A percentile compares a stretch with the other conserved stretches of the same genome.
phyloP scores from a whole-genome alignment of 1,140 invertebrate genomes.

The Brachionus koreanus region DNA sequence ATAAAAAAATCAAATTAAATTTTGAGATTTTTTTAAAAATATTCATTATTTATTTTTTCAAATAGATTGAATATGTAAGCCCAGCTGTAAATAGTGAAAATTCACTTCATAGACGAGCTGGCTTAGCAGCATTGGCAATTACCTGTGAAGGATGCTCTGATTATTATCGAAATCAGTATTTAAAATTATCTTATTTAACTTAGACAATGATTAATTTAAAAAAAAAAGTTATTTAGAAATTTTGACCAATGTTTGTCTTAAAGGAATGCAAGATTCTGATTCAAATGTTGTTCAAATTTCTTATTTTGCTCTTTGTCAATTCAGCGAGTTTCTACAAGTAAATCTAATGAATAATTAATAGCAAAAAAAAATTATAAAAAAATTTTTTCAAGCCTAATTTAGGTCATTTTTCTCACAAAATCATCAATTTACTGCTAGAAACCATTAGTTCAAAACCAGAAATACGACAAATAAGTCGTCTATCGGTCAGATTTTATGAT shows the following conservation, averaged over 20 bases:
- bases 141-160: slow-evolving; percentile 44
- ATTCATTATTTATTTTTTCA: background rate
- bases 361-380: background rate
- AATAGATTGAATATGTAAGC: slow-evolving; percentile 19
- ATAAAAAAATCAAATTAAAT: background rate
- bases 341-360: background rate
- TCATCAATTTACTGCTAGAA: slow-evolving; percentile 12
- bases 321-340: slow-evolving; percentile 41
- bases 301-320: slow-evolving; percentile 38
- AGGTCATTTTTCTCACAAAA: background rate
- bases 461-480: slow-evolving; percentile 4
- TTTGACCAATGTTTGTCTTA: slow-evolving; percentile 37
- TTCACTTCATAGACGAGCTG: slow-evolving; percentile 28
- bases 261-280: slow-evolving; percentile 38
- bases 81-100: slow-evolving; percentile 9
- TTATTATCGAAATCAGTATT: slow-evolving; percentile 33
- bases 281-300: slow-evolving; percentile 11
- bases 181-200: background rate
- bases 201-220: background rate
- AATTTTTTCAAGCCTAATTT: slow-evolving; percentile 32
- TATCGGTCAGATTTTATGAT: slow-evolving; percentile 39
- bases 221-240: slow-evolving; percentile 25
- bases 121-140: slow-evolving; percentile 25
- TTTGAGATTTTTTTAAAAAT: no score
- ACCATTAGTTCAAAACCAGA: background rate